Base-by-base conservation (phyloP, 2,888 invertebrate genomes). In the Agrilus biguttatus region DNA sequence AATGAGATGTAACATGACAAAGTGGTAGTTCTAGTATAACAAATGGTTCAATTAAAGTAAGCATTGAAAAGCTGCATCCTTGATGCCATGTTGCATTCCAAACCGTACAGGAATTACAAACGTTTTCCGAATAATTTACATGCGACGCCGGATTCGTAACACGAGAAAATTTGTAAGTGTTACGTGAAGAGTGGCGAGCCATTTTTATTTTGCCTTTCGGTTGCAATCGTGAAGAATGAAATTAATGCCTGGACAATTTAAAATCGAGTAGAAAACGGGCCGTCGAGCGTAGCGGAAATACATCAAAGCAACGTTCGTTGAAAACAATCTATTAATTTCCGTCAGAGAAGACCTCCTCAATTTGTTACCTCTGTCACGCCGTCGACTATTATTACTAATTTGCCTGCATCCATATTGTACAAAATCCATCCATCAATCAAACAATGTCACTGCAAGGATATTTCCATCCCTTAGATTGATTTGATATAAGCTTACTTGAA, bases 321-420 rank as follows among this genome's bases (percentile, higher is more conserved):
- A 63, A 63, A 64, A 60, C 62, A 61, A 62, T 62, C 63, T 61
- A 64, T 64, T 64, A 63, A 63, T 64, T 62, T 61, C 57, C 59
- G 64, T 64, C 64, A 63, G 50, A 57, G 50, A 46, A 55, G 61
- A 56, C 60, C 59, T 54, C 59, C 53, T 60, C 62, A 63, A 64
- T 64, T 63, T 63, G 63, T 63, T 63, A 62, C 59, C 55, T 55
- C 55, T 51, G 49, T 55, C 55, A 45, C 46, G 41, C 49, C 49
- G 47, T 49, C 49, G 48, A 49, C 48, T 48, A 48, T 51, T 53
- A 53, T 45, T 46, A 50, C 51, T 52, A 51, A 52, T 51, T 53
- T 52, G 54, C 55, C 56, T 58, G 53, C 56, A 10, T 28, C 28
- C 28, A 28, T 10, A 10, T 28, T 8, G 28, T 28, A 28, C 10